A percentile compares a stretch with the other conserved stretches of the same genome.
Conservation (phyloP, 2,888 invertebrate genomes). For the Mythimna lalbum region DNA sequence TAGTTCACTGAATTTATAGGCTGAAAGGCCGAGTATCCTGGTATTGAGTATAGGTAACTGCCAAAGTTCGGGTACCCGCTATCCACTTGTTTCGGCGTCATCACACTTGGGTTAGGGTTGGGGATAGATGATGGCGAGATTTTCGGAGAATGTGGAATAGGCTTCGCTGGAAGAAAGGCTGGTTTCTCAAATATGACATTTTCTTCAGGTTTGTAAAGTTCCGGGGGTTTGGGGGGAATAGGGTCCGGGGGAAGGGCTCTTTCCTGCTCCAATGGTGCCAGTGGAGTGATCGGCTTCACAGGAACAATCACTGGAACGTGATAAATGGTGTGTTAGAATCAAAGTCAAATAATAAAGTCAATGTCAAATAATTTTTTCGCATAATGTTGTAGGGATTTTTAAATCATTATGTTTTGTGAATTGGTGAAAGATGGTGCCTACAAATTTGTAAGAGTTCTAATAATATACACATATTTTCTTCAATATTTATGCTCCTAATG, state of each 20-base stretch:
- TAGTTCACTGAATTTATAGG: slow-evolving; percentile 75
- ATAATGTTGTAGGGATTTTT: background rate
- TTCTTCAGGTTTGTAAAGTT: slow-evolving; percentile 74
- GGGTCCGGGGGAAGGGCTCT: slow-evolving; percentile 67
- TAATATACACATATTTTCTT: too few relatives aligned
- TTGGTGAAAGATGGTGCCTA: too few relatives aligned
- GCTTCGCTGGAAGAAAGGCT: slow-evolving; percentile 76
- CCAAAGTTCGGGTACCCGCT: slow-evolving; percentile 80
- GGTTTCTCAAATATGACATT: slow-evolving; percentile 75
- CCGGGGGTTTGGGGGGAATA: slow-evolving; percentile 75
- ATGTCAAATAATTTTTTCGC: too few relatives aligned
- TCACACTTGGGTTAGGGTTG: slow-evolving; percentile 85
- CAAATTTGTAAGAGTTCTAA: too few relatives aligned
- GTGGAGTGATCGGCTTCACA: slow-evolving; percentile 52
- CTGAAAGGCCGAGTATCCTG: slow-evolving; percentile 88
- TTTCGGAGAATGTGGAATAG: slow-evolving; percentile 82
- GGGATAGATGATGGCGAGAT: slow-evolving; percentile 89
- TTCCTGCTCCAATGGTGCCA: slow-evolving; percentile 69
- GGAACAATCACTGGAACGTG: slow-evolving; percentile 58
- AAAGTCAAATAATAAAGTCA: too few relatives aligned
- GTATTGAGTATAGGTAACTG: slow-evolving; percentile 84
- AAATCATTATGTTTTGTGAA: too few relatives aligned
- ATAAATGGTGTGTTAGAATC: slow-evolving; percentile 24
- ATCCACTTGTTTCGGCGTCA: slow-evolving; percentile 80
- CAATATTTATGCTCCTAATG: too few relatives aligned